These are phyloP conservation scores for Dasypolia templi DNA, from an alignment of 2,888 invertebrate species.

Conservation along the genomic window DNA sequence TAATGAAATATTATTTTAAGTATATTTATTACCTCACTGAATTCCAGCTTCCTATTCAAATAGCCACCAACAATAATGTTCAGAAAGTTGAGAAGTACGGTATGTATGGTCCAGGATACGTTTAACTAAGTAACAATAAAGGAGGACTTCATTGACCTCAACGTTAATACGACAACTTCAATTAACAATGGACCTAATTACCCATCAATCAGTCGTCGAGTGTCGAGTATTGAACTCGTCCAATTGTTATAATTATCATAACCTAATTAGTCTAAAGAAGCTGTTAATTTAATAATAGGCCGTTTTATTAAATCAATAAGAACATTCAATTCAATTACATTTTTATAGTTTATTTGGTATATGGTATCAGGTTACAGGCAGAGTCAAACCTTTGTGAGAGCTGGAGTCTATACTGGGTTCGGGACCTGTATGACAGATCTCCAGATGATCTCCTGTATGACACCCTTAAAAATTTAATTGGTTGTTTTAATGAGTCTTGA, in stretches of 20 bases:
- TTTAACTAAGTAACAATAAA: neutral
- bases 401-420: too few relatives aligned
- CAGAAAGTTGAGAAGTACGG: neutral
- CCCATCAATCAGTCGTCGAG: neutral
- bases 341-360: too few relatives aligned
- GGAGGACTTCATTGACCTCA: neutral
- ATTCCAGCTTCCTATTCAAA: neutral
- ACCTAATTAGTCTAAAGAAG: neutral
- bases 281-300: neutral
- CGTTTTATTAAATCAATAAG: neutral
- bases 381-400: too few relatives aligned
- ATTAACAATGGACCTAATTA: neutral
- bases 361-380: too few relatives aligned
- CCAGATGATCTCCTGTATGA: too few relatives aligned
- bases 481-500: neutral
- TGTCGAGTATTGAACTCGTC: neutral
- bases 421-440: too few relatives aligned
- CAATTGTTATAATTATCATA: constrained; percentile 18
- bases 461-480: too few relatives aligned
- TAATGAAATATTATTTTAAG: neutral
- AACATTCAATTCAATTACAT: too few relatives aligned
- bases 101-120: neutral
- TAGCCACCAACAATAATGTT: too few relatives aligned
- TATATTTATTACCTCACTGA: neutral
- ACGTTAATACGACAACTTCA: neutral